phyloP scores from a whole-genome alignment of 2,113 vertebrate species.

The Chiloscyllium plagiosum region DNA sequence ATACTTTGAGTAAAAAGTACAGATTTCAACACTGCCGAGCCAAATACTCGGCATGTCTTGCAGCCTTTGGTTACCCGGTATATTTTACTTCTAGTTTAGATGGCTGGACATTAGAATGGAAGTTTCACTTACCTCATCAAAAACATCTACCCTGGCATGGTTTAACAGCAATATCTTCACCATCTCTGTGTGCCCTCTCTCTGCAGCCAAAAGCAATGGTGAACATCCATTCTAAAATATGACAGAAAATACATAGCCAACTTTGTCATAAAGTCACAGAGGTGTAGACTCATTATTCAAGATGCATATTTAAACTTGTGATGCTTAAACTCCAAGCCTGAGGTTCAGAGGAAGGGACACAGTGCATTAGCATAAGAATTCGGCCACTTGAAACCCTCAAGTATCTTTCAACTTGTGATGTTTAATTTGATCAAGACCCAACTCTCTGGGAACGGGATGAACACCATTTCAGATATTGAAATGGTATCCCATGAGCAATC shows the following conservation, averaged over 20 bases:
- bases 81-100: not conserved
- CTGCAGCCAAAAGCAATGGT: conserved; percentile 51
- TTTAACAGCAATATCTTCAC: conserved; percentile 49
- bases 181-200: conserved; percentile 48
- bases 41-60: not conserved
- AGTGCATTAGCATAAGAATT: not conserved
- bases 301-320: not conserved
- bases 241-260: not conserved
- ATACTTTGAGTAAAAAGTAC: not conserved
- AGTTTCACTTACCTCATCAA: conserved; percentile 49
- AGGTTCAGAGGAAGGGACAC: not conserved
- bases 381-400: not conserved
- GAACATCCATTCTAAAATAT: conserved; percentile 50
- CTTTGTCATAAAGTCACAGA: not conserved
- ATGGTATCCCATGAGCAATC: not conserved
- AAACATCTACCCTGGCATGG: conserved; percentile 53
- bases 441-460: not conserved
- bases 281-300: not conserved
- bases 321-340: not conserved
- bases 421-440: no score
- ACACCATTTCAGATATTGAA: not conserved
- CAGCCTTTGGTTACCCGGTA: not conserved
- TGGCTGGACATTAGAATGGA: not conserved
- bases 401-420: not conserved
- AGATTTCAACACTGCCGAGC: not conserved